Evolutionary conservation across 2,797 vertebrate species (phyloP), one percentile per base, ranked within the genome.

Genomic region (Meda fulgida): DNA sequence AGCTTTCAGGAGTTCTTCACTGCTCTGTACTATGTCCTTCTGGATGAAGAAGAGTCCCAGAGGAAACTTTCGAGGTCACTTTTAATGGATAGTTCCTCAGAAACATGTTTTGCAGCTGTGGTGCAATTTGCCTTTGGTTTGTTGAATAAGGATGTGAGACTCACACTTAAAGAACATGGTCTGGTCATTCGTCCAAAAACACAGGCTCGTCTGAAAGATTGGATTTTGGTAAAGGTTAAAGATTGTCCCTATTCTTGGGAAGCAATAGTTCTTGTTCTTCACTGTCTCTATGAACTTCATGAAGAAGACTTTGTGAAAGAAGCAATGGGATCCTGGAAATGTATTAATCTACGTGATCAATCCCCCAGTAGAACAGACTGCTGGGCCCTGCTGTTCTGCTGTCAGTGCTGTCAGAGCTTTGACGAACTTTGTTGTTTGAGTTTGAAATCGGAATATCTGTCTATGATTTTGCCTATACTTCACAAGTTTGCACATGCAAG

Each of bases 1-100:
- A 77, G 85, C 80, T 89, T 87, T 51, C 88, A 89, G 81, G 88
- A 89, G 55, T 89, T 89, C 31, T 84, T 89, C 26, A n/a, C 46
- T 1, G 83, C 80, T 4, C 80, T 89, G 7, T 72, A 78, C 34
- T 89, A 73, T 46, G 10, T 85, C 51, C 0, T 40, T 18, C 8
- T 75, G 46, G 46, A 26, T n/a, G 66, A 84, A 23, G 13, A 71
- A 46, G 14, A 71, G n/a, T 46, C n/a, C 40, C n/a, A 2, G 14
- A 0, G 1, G 0, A 72, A 72, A 29, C 58, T 29, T 48, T n/a
- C n/a, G n/a, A n/a, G n/a, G n/a, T n/a, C n/a, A n/a, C n/a, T n/a
- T n/a, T 40, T 40, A 40, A 40, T 10, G 38, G 38, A 40, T 40
- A 0, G 9, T 10, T 40, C 2, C 38, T 40, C 9, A 40, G 10